These are phyloP conservation scores for Troides oblongomaculatus DNA, from an alignment of 2,888 invertebrate genomes.

Conservation along the genomic window DNA sequence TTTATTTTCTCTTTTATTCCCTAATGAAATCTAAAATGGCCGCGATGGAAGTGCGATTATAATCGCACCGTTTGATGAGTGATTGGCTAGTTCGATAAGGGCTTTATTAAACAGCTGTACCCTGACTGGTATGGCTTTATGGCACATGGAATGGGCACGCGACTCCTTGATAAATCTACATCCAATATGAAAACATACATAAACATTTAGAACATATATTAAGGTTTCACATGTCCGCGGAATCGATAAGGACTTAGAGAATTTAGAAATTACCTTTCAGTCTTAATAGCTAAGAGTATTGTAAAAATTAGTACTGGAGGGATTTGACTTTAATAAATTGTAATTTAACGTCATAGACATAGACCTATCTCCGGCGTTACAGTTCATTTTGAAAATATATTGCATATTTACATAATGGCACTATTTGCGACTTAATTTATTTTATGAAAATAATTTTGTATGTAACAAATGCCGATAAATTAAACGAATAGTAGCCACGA, in stretches of 20 bases:
- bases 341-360: constrained; percentile 59
- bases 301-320: constrained; percentile 72
- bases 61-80: constrained; percentile 30
- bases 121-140: constrained; percentile 68
- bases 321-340: constrained; percentile 67
- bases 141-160: constrained; percentile 72
- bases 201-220: constrained; percentile 30
- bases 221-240: constrained; percentile 29
- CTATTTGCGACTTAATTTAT: constrained; percentile 45
- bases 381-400: constrained; percentile 63
- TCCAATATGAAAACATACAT: constrained; percentile 37
- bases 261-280: constrained; percentile 67
- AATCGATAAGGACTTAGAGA: constrained; percentile 45
- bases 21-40: constrained; percentile 46
- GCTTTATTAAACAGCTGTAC: constrained; percentile 58
- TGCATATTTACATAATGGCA: constrained; percentile 55
- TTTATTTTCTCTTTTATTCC: constrained; percentile 40
- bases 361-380: constrained; percentile 57
- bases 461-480: constrained; percentile 37
- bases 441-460: constrained; percentile 58
- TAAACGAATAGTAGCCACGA: constrained; percentile 29
- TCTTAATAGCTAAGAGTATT: constrained; percentile 75
- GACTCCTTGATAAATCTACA: constrained; percentile 52
- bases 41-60: constrained; percentile 32
- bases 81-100: constrained; percentile 49